A percentile compares a stretch with the other conserved stretches of the same genome.
Evolutionary conservation across 1,140 invertebrate species (phyloP).

Genomic region (Hycleus phaleratus): DNA sequence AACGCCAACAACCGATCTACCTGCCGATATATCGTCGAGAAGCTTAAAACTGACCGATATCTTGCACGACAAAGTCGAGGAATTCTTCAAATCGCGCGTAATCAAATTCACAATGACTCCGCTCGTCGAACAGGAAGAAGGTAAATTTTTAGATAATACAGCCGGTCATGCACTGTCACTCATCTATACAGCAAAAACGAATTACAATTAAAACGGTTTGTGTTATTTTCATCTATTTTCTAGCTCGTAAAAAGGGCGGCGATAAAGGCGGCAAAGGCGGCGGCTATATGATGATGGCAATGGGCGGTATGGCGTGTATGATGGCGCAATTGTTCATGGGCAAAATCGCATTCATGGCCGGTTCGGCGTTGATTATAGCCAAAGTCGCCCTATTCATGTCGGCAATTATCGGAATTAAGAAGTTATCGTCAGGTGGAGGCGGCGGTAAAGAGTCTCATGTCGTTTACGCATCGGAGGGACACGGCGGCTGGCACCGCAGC

Average conservation of each 20-base stretch:
- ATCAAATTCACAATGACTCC: constrained; percentile 34
- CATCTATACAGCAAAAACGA: too few species aligned
- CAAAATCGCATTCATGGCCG: constrained; percentile 58
- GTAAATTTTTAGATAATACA: constrained; percentile 14
- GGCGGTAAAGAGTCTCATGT: constrained; percentile 48
- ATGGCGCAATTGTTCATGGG: constrained; percentile 59
- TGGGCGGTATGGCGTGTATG: constrained; percentile 56
- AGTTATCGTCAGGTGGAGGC: constrained; percentile 46
- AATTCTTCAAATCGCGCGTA: constrained; percentile 35
- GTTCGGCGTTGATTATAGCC: constrained; percentile 57
- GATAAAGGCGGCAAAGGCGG: constrained; percentile 44
- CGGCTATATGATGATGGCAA: constrained; percentile 52
- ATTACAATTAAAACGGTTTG: background rate
- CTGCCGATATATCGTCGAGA: constrained; percentile 24
- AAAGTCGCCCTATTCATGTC: constrained; percentile 61
- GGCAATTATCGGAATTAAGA: constrained; percentile 55
- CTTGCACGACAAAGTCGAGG: constrained; percentile 33
- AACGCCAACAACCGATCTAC: constrained; percentile 13
- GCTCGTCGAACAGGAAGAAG: constrained; percentile 27
- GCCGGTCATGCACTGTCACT: background rate
- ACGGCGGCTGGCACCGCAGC: constrained; percentile 48
- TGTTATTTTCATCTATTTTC: constrained; percentile 5
- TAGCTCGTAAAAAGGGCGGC: constrained; percentile 26
- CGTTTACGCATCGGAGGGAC: constrained; percentile 47
- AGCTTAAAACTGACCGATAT: constrained; percentile 33